Evolutionary conservation across 2,113 vertebrate genomes (phyloP).

Genomic region (Polypterus senegalus): DNA sequence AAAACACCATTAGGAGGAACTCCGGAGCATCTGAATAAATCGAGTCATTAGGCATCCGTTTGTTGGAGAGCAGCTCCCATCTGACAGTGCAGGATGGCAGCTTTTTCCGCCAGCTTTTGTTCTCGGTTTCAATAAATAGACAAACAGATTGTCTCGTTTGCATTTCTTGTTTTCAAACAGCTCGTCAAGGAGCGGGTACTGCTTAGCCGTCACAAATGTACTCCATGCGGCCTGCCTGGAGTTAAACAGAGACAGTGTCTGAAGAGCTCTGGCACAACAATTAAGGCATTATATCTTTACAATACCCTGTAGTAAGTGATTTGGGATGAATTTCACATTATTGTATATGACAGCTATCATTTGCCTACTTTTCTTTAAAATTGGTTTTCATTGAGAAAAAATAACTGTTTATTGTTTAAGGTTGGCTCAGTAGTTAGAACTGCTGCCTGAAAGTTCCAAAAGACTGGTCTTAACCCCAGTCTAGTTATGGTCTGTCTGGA

Average conservation of each 20-base stretch:
- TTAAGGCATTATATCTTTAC: no score
- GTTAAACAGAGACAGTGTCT: constrained; percentile 19
- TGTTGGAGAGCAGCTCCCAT: constrained; percentile 87
- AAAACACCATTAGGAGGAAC: constrained; percentile 79
- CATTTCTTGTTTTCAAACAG: constrained; percentile 81
- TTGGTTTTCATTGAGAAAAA: no score
- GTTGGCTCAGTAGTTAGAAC: no score
- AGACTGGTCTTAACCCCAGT: no score
- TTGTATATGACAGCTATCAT: no score
- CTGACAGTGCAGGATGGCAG: constrained; percentile 78
- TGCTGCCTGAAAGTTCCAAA: no score
- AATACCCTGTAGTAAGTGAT: no score
- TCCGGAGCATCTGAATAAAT: constrained; percentile 80
- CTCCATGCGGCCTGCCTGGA: constrained; percentile 20
- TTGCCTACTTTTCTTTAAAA: no score
- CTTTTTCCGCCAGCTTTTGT: constrained; percentile 77
- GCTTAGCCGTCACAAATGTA: constrained; percentile 13
- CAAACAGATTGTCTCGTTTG: constrained; percentile 94
- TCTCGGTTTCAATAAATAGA: constrained; percentile 87
- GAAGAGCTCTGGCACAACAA: no score
- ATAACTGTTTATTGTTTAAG: no score
- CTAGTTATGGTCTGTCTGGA: no score
- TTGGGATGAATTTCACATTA: no score
- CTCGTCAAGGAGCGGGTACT: constrained; percentile 49
- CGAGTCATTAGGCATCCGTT: constrained; percentile 96